Base-by-base conservation (phyloP, 2,888 invertebrate species). In the Drosophila longiperda region DNA sequence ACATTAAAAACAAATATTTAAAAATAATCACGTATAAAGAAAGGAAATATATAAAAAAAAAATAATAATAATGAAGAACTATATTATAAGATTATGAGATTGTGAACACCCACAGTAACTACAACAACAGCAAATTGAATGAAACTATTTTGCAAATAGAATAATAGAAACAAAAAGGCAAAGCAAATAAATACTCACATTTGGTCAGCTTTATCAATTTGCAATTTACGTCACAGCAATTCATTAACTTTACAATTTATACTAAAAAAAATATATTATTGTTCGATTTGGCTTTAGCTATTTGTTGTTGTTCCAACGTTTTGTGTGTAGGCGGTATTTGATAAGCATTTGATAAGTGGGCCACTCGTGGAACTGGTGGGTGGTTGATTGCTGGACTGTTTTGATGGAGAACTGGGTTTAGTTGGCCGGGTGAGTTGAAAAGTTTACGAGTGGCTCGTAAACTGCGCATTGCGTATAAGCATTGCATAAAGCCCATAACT, bases 141-240 rank as follows among this genome's bases (percentile, higher is more conserved):
- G 65, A 67, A 53, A 40, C 45, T 1, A n/a, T 33, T 45, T 66
- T 45, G 66, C 34, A 50, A 63, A 52, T n/a, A 48, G 8, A 57
- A 49, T 20, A 52, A 59, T 20, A 50, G 36, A 5, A 52, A 15
- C 26, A n/a, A 33, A 40, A 23, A 58, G 20, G 57, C 17, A 20
- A 45, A 45, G 12, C 7, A 7, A 23, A 33, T 2, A 64, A 15
- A 58, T 52, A 70, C 50, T 77, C 50, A 63, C 62, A 66, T 50
- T 66, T 59, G 80, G 73, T 61, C 80, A 79, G 54, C 59, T 58
- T 75, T 79, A 79, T 78, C 78, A 79, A 40, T 75, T 70, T 53
- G 59, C 75, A 49, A 83, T 84, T 87, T 87, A 84, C 84, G 87
- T 84, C 84, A 84, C 84, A 65, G 57, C 84, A 84, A 82, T 84